Evolutionary conservation across 2,888 invertebrate species (phyloP), one percentile per base, ranked within the genome.

Genomic region (Eupithecia abbreviata): DNA sequence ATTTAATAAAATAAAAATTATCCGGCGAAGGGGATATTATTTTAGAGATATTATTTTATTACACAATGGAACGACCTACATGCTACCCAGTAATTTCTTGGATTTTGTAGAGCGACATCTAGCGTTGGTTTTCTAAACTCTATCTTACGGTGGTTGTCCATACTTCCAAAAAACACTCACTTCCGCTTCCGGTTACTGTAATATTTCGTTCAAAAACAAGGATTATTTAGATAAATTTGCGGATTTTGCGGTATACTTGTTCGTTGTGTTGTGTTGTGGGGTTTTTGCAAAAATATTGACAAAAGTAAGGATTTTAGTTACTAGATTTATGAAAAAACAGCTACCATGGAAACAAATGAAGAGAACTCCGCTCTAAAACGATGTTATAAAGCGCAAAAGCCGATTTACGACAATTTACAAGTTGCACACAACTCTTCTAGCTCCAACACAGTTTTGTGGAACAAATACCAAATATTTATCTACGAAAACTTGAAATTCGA

Each of bases 391-490:
- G 87, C 87, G 72, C 84, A 84, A 18, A 77, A 85, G 18, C 80
- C 69, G 18, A n/a, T 89, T 73, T 58, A 89, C 7, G 87, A 85
- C 62, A 90, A 85, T 77, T 79, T 94, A 47, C 90, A 89, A 73
- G 84, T 94, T 70, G 77, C 80, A 77, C 86, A 87, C 81, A 89
- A 89, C 82, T 73, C 83, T 3, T 80, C 83, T 2, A 90, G 84
- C 76, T 83, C 84, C 4, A 84, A 84, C 75, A 75, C 88, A 42
- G 77, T 90, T 72, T 79, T 93, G 45, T 95, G 93, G 94, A 94
- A 93, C 84, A 92, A 89, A 81, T 92, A 89, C 84, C 93, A 94
- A 88, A 88, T 95, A 84, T 91, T 91, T 69, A 73, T 93, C 7
- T 92, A 92, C 77, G 88, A 91, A 77, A 84, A 89, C 55, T 74